Evolutionary conservation across 2,888 invertebrate species (phyloP), one percentile per base, ranked within the genome.

Genomic region (Drosophila melanosoma): DNA sequence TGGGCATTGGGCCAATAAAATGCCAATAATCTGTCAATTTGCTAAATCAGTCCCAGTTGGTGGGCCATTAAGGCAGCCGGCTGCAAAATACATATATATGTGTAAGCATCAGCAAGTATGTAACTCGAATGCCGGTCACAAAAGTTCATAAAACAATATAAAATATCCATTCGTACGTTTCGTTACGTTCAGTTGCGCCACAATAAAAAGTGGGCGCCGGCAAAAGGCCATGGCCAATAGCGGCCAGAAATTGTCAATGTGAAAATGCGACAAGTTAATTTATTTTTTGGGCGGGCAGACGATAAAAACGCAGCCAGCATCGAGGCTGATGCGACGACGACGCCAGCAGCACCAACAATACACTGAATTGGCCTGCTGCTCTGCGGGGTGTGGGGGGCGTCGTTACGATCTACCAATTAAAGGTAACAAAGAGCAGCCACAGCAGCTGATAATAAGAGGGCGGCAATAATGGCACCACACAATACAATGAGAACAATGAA

Each of bases 11-110:
- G 57, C 79, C 85, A 83, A 87, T 79, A 81, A 89, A 83, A 82
- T 69, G 74, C 69, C 79, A 79, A 86, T 89, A 89, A 89, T 84
- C 85, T 84, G 81, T 83, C 79, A 89, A 90, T 88, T 90, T 84
- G 76, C 79, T 77, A 89, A 88, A 90, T 90, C 87, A 84, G 87
- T 87, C 90, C 81, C 77, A 57, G 74, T 73, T 69, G 81, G 65
- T 69, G 64, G 57, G 51, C 78, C 76, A 79, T 83, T 84, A 79
- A 82, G 71, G 53, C 29, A 38, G 36, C 23, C n/a, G 69, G n/a
- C 48, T 54, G 58, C 69, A 66, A 57, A 59, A 61, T 53, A 48
- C 40, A 57, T 49, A 48, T 49, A 48, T 48, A 45, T 62, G 54
- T 70, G 33, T 26, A 26, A 12, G 33, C 32, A 65, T 77, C 62